Base-by-base conservation (phyloP, 1,140 invertebrate species). In the Mylabris phalerata region DNA sequence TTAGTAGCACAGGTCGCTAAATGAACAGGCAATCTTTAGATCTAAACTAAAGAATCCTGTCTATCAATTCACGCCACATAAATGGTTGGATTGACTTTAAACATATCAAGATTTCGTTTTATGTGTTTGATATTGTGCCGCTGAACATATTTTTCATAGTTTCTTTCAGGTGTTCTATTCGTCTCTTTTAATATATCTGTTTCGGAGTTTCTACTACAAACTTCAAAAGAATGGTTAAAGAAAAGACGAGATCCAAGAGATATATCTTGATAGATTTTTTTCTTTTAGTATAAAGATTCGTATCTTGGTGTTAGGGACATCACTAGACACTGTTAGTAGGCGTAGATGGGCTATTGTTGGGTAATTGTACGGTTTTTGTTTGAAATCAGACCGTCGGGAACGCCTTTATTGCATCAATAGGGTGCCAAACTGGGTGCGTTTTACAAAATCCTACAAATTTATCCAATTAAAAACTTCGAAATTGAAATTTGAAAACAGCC, bases 281-380 rank as follows among this genome's bases (percentile, higher is more conserved):
- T 19, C 19, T 19, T 19, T 19, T 68, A 67, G 55, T 59, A 13
- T 27, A 48, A 42, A 59, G 71, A 72, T 71, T 61, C 46, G 32
- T 72, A 72, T 72, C 71, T 55, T 38, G 62, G 67, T 69, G 71
- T 71, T 69, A 70, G 67, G 68, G 67, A 71, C 71, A 71, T 71
- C 68, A 66, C 62, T 70, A 69, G 67, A 39, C 67, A 66, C 65
- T 71, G 69, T 72, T 72, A 72, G 71, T 72, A 72, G 71, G 71
- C 71, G 71, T 72, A 72, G 67, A 72, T 72, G 63, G 63, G 60
- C 68, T 55, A 72, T 72, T 72, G 71, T 72, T 70, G 67, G 67
- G 71, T 72, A 72, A 72, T 72, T 71, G 71, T 70, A 57, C 67
- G 69, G 32, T 72, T 71, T 72, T 72, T 72, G 64, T 72, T 72